These are phyloP conservation scores for Menura novaehollandiae DNA, from an alignment of 2,113 vertebrate species.

Conservation along the genomic window DNA sequence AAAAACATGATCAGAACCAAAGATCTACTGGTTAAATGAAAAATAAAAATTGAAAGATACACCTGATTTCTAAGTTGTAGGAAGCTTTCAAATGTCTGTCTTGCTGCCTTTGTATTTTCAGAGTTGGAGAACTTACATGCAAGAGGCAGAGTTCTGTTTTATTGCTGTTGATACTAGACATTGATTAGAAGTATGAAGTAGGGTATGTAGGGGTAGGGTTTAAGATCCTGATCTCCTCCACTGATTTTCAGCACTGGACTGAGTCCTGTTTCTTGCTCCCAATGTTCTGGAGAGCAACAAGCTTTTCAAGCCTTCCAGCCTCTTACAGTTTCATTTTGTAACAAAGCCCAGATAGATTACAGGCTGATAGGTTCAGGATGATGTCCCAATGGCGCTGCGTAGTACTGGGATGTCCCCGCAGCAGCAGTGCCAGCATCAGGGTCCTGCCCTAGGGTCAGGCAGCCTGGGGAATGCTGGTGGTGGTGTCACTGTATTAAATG, in stretches of 20 bases:
- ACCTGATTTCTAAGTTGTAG: neutral
- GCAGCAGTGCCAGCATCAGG: neutral
- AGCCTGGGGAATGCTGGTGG: neutral
- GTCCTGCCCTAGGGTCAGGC: neutral
- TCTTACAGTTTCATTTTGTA: neutral
- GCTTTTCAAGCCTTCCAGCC: neutral
- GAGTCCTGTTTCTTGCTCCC: neutral
- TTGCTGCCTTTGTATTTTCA: neutral
- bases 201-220: fast-evolving
- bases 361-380: neutral
- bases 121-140: neutral
- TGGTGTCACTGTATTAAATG: neutral
- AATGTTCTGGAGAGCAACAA: neutral
- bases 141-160: neutral
- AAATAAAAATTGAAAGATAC: neutral
- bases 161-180: neutral
- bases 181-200: neutral
- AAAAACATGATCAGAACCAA: neutral
- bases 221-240: neutral
- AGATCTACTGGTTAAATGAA: neutral
- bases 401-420: neutral
- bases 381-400: neutral
- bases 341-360: neutral
- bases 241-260: neutral
- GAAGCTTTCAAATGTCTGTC: neutral